These are phyloP conservation scores for Microcebus lehilahytsara DNA, from an alignment of 2,113 vertebrate genomes.

Conservation along the genomic window DNA sequence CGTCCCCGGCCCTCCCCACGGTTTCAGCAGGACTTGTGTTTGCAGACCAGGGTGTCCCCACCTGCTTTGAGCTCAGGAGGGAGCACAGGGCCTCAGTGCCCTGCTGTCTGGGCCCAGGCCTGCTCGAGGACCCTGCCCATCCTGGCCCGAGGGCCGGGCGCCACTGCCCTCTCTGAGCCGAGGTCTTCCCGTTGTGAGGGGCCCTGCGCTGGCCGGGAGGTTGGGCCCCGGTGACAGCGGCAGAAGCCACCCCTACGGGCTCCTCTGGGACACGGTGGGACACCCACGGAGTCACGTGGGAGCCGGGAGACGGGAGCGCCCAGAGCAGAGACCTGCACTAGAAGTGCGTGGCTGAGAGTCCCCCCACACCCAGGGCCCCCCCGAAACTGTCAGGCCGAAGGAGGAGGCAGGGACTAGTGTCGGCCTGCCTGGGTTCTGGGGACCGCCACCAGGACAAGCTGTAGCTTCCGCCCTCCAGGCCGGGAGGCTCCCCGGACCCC, in stretches of 20 bases:
- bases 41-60: neutral
- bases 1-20: rapidly evolving
- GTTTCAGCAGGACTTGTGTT: rapidly evolving
- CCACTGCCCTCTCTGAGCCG: neutral
- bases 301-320: neutral
- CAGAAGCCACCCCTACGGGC: neutral
- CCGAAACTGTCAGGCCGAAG: rapidly evolving
- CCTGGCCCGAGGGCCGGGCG: neutral
- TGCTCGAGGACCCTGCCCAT: neutral
- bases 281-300: neutral
- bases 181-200: rapidly evolving
- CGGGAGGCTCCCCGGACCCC: too few relatives aligned
- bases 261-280: neutral
- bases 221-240: neutral
- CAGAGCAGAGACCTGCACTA: neutral
- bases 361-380: neutral
- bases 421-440: neutral
- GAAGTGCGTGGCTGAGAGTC: neutral
- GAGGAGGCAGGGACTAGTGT: neutral
- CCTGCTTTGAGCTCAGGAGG: neutral
- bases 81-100: too few relatives aligned
- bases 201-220: neutral
- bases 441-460: too few relatives aligned
- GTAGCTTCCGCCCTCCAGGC: neutral
- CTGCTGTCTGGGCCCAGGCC: rapidly evolving